Evolutionary conservation across 2,888 invertebrate genomes (phyloP).

Genomic region (Taenaris catops): DNA sequence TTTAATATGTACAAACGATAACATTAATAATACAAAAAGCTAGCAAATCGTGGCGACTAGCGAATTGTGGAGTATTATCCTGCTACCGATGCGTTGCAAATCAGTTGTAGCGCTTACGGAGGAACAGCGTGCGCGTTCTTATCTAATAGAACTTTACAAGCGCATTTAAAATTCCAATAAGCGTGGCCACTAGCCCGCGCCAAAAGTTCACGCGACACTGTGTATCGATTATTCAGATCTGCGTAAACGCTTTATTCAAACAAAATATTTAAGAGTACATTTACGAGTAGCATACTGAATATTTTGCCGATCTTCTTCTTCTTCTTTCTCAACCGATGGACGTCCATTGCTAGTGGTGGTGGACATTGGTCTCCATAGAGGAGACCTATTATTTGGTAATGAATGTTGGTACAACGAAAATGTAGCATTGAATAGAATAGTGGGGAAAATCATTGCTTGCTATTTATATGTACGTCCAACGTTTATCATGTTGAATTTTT

Average conservation of each 20-base stretch:
- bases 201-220: slow-evolving; percentile 64
- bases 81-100: slow-evolving; percentile 18
- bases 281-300: no score
- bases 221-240: slow-evolving; percentile 33
- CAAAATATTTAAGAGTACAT: slow-evolving; percentile 5
- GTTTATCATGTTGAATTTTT: no score
- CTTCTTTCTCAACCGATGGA: no score
- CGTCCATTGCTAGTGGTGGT: no score
- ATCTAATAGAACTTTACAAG: slow-evolving; percentile 38
- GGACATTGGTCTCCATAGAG: no score
- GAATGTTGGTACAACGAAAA: no score
- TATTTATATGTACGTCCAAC: no score
- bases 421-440: no score
- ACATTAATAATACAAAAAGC: not conserved
- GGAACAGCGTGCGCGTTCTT: slow-evolving; percentile 14
- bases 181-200: slow-evolving; percentile 44
- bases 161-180: slow-evolving; percentile 74
- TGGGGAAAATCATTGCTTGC: no score
- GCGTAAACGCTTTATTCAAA: slow-evolving; percentile 19
- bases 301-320: no score
- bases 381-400: no score
- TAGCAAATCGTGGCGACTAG: slow-evolving; percentile 8
- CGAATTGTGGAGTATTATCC: slow-evolving; percentile 8
- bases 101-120: slow-evolving; percentile 25
- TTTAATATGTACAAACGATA: no score